Conservation (phyloP, 37 sponge, comb jelly and placozoan species). For the Geodia barretti region DNA sequence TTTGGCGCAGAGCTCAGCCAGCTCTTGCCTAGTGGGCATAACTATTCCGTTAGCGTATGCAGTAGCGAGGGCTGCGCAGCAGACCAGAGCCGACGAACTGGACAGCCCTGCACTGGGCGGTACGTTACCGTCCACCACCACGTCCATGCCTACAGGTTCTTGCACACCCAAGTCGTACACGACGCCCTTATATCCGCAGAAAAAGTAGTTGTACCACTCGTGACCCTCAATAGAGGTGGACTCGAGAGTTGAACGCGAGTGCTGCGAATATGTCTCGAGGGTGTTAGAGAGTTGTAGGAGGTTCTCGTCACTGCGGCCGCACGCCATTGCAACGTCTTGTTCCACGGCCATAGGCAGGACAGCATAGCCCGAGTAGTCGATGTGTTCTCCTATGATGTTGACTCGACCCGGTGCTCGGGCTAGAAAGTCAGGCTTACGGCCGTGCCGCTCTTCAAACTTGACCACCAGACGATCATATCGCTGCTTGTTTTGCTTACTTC, state of each 20-base stretch:
- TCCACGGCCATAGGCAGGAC: constrained; percentile 97
- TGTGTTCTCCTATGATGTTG: constrained; percentile 98
- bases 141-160: constrained; percentile 70
- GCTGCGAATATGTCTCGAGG: constrained; percentile 25
- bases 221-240: constrained; percentile 15
- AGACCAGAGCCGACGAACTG: constrained; percentile 98
- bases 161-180: constrained; percentile 38
- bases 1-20: constrained; percentile 89
- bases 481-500: constrained; percentile 44
- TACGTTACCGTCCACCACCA: constrained; percentile 83
- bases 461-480: constrained; percentile 51
- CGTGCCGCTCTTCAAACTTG: constrained; percentile 47
- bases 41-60: constrained; percentile 50
- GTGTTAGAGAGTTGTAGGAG: constrained; percentile 49
- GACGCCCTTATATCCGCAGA: constrained; percentile 86
- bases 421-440: constrained; percentile 57
- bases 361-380: constrained; percentile 97
- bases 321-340: constrained; percentile 83
- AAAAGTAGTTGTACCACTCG: constrained; percentile 84
- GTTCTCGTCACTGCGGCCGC: constrained; percentile 2
- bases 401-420: constrained; percentile 97
- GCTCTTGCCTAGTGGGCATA: constrained; percentile 41
- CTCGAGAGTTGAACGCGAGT: constrained; percentile 21
- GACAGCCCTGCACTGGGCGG: constrained; percentile 95
- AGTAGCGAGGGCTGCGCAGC: constrained; percentile 88